Percentiles rank a stretch among this genome's conserved stretches.
Evolutionary conservation across 2,888 invertebrate genomes (phyloP).

Genomic region (Sinhomidia bicolor): DNA sequence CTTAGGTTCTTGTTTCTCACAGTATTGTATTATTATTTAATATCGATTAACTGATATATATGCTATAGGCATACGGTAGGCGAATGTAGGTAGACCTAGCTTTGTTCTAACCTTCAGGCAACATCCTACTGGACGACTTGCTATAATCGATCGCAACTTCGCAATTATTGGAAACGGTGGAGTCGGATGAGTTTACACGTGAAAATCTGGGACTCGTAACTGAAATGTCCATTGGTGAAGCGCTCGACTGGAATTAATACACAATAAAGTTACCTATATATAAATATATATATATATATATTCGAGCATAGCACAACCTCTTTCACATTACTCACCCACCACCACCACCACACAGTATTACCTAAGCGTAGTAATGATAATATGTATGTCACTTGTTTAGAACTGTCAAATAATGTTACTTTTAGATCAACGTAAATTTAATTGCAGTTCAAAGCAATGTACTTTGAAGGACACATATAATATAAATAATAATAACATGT

Average conservation of each 20-base stretch:
- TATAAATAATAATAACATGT: too few species aligned
- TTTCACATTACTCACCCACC: too few species aligned
- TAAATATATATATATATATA: neutral
- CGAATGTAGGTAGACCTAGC: neutral
- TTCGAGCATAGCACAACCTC: too few species aligned
- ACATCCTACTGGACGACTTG: slow-evolving; percentile 64
- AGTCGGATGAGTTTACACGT: slow-evolving; percentile 54
- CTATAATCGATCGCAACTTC: slow-evolving; percentile 71
- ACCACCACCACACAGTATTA: too few species aligned
- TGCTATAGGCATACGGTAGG: neutral
- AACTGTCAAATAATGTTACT: neutral
- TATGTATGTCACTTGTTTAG: neutral
- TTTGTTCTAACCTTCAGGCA: slow-evolving; percentile 64
- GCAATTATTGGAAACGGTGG: slow-evolving; percentile 44
- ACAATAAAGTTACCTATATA: neutral
- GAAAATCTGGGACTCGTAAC: slow-evolving; percentile 52
- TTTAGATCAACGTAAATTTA: too few species aligned
- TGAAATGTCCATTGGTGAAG: slow-evolving; percentile 64
- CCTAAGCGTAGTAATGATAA: too few species aligned
- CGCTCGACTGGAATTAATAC: slow-evolving; percentile 62
- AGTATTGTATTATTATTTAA: slow-evolving; percentile 11
- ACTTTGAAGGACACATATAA: too few species aligned
- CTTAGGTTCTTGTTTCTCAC: neutral
- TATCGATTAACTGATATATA: slow-evolving; percentile 44
- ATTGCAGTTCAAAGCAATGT: too few species aligned